phyloP scores from a whole-genome alignment of 2,888 invertebrate genomes.

The Dusona sp. region DNA sequence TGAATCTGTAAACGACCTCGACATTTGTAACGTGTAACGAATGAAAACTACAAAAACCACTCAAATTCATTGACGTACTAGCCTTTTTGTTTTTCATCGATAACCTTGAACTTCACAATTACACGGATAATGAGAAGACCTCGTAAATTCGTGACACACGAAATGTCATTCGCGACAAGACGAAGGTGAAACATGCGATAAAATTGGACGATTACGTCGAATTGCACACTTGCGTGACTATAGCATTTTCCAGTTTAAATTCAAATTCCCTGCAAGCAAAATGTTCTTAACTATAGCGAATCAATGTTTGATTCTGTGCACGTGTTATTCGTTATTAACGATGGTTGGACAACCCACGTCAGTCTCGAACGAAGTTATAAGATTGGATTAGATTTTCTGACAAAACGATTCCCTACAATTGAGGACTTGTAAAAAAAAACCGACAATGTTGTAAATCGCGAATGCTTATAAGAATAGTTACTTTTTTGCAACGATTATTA shows the following conservation, averaged over 20 bases:
- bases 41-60: not conserved
- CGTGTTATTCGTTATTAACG: not conserved
- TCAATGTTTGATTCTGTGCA: not conserved
- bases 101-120: not conserved
- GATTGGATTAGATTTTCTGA: not conserved
- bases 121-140: not conserved
- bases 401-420: not conserved
- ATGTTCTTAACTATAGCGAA: not conserved
- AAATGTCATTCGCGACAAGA: conserved; percentile 7
- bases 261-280: not conserved
- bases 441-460: not conserved
- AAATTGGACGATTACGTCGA: conserved; percentile 12
- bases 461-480: not conserved
- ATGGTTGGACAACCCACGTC: not conserved
- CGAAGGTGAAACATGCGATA: not conserved
- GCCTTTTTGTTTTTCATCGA: not conserved
- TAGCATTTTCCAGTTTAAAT: conserved; percentile 4
- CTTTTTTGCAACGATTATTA: not conserved
- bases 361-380: not conserved
- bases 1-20: too few relatives aligned
- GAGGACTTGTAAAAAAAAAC: not conserved
- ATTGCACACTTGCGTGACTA: conserved; percentile 3
- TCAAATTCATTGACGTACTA: not conserved
- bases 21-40: not conserved
- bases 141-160: conserved; percentile 4